Evolutionary conservation across 2,888 invertebrate species (phyloP), one percentile per base, ranked within the genome.

Genomic region (Athalia cordata): DNA sequence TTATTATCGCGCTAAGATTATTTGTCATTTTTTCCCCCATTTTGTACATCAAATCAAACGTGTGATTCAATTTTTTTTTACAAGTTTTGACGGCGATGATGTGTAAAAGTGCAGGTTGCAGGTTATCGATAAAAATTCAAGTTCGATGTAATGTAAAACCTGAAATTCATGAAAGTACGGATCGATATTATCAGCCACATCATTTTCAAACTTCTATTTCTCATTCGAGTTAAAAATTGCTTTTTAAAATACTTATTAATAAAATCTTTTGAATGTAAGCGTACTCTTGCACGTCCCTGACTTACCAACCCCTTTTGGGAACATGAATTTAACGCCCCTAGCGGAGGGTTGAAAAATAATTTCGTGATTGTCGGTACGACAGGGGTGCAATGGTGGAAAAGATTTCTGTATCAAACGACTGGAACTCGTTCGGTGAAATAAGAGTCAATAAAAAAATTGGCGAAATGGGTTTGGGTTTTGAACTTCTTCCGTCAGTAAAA

Each of bases 321-420:
- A 72, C 72, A 59, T 72, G 45, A 59, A 13, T 72, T 45, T 47
- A 59, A 72, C 72, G 72, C 72, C 72, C 15, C 59, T 72, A n/a
- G 13, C 59, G 59, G 47, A 47, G 72, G 72, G 57, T 47, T 45
- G 72, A 13, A 5, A 72, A 72, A 43, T 8, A 72, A 72, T 13
- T 3, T 45, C 4, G 11, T 1, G 45, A 6, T 13, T 8, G 45
- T 72, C 72, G 72, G 72, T 72, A 57, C 29, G 47, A 59, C 9
- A 59, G 72, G 72, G 8, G 11, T 13, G 59, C 43, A 11, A 59
- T 6, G 72, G 72, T 59, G 59, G 9, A 9, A 47, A 13, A 72
- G 72, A 59, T 59, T 59, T 72, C 72, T 57, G 47, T 6, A 45
- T 13, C 4, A 68, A n/a, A 49, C 3, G 13, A 57, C 13, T 5